A percentile compares a stretch with the other conserved stretches of the same genome.
phyloP scores from a whole-genome alignment of 2,113 vertebrate genomes.

The Dipodomys merriami region DNA sequence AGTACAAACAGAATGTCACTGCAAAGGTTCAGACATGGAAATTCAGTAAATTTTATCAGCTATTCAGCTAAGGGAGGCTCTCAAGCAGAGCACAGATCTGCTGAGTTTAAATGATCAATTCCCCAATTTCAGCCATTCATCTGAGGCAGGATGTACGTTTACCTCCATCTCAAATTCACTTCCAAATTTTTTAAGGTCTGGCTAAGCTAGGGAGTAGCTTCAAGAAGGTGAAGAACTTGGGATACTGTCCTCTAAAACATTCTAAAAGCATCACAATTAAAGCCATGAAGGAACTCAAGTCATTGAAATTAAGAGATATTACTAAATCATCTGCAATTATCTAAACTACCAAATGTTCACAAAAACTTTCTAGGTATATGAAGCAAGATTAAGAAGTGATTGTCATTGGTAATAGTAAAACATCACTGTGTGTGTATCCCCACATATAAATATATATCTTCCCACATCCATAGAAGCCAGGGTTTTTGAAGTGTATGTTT shows the following conservation, averaged over 20 bases:
- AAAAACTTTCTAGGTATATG: neutral
- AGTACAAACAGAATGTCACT: constrained; percentile 59
- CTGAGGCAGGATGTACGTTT: neutral
- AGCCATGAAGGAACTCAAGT: constrained; percentile 25
- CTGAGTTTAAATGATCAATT: constrained; percentile 65
- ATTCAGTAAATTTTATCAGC: constrained; percentile 80
- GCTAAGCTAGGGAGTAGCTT: neutral
- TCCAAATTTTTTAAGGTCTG: constrained; percentile 43
- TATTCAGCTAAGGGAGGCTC: constrained; percentile 46
- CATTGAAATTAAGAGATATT: constrained; percentile 1
- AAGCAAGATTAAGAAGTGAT: neutral
- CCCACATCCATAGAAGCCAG: neutral
- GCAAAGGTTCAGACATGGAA: constrained; percentile 71
- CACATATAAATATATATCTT: neutral
- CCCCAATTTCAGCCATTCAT: constrained; percentile 57
- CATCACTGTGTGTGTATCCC: neutral
- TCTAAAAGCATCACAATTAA: neutral
- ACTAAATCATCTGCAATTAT: constrained; percentile 13
- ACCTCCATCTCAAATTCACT: constrained; percentile 58
- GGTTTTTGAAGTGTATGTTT: constrained; percentile 12
- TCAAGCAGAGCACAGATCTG: constrained; percentile 54
- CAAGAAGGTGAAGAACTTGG: neutral
- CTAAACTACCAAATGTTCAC: neutral
- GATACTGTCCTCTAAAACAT: neutral
- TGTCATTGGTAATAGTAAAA: neutral